These are phyloP conservation scores for Celastrina argiolus DNA, from an alignment of 2,888 invertebrate genomes.

Conservation along the genomic window DNA sequence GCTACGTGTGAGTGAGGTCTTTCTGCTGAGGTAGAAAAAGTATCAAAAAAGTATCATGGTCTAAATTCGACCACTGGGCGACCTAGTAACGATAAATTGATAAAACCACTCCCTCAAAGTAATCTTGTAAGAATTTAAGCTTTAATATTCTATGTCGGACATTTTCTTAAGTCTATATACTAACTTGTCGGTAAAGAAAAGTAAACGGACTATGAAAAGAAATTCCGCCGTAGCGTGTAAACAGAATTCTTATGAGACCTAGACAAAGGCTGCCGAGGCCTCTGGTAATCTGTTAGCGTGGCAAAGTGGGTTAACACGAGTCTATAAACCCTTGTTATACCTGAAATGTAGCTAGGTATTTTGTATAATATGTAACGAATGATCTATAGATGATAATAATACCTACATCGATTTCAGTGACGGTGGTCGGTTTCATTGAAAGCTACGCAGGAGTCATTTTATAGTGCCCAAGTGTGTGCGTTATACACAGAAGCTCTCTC, in stretches of 20 bases:
- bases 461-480: too few species aligned
- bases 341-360: neutral
- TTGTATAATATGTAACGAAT: too few species aligned
- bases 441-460: too few species aligned
- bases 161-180: conserved; percentile 6
- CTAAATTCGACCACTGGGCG: too few species aligned
- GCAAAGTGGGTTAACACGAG: neutral
- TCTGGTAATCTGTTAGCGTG: neutral
- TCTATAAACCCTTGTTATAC: neutral
- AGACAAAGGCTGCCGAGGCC: neutral
- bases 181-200: neutral
- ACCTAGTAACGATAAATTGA: too few species aligned
- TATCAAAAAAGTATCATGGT: too few species aligned
- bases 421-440: too few species aligned
- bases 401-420: too few species aligned
- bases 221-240: neutral
- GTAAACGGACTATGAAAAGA: neutral
- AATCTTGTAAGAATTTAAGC: neutral
- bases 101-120: neutral
- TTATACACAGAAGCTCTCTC: too few species aligned
- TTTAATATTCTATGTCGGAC: neutral
- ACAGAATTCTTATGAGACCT: conserved; percentile 13
- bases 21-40: too few species aligned
- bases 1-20: too few species aligned
- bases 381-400: too few species aligned